A percentile compares a stretch with the other conserved stretches of the same genome.
phyloP scores from a whole-genome alignment of 2,113 vertebrate genomes.

The Serinus canaria region DNA sequence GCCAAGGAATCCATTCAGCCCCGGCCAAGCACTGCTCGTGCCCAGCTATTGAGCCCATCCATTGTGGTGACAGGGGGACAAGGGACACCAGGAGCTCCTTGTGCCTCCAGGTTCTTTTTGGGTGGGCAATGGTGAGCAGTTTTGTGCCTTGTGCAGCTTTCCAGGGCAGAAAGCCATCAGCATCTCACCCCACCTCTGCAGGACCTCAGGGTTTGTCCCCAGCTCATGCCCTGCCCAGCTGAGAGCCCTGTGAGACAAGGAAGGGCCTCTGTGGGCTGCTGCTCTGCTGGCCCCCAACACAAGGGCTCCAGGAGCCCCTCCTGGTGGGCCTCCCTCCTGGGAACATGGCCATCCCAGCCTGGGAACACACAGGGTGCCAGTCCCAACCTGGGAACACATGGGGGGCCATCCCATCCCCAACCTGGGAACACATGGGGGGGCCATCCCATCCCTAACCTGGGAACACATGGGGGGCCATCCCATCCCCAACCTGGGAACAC shows the following conservation, averaged over 20 bases:
- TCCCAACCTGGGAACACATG: not conserved
- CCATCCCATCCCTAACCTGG: too few species aligned
- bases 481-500: too few species aligned
- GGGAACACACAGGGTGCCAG: too few species aligned
- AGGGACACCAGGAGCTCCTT: not conserved
- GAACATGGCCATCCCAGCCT: not conserved
- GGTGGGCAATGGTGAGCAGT: rapidly evolving
- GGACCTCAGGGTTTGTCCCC: too few species aligned
- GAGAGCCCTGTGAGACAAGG: not conserved
- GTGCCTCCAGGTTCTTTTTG: not conserved
- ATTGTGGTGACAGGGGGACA: not conserved
- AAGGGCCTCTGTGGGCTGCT: not conserved
- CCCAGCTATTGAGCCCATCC: not conserved
- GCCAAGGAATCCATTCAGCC: not conserved
- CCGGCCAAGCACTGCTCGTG: not conserved
- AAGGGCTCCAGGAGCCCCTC: not conserved
- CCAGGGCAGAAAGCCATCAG: not conserved
- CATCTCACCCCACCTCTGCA: not conserved
- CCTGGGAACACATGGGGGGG: too few species aligned
- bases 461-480: too few species aligned
- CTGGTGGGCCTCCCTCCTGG: not conserved
- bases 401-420: not conserved
- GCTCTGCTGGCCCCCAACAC: not conserved
- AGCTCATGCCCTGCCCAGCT: not conserved
- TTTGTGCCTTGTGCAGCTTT: not conserved